These are phyloP conservation scores for Takifugu bimaculatus DNA, from an alignment of 2,113 vertebrate genomes.

Conservation along the genomic window DNA sequence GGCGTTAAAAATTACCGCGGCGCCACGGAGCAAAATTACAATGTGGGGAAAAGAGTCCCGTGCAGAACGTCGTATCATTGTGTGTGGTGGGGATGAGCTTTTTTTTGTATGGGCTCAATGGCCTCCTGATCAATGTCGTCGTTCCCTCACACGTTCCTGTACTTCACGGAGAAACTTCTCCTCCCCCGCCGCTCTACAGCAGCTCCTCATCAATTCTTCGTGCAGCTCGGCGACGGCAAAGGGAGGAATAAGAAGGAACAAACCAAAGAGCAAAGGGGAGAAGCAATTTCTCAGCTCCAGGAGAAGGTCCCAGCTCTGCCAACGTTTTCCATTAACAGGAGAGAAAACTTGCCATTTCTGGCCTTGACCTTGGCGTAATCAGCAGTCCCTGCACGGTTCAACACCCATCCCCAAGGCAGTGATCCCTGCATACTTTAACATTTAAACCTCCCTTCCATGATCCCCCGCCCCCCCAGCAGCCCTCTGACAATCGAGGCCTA, in stretches of 20 bases:
- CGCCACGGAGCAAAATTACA: constrained; percentile 26
- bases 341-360: constrained; percentile 47
- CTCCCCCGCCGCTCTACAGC: constrained; percentile 1
- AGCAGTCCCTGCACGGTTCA: constrained; percentile 41
- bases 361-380: constrained; percentile 40
- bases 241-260: neutral
- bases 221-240: constrained; percentile 7
- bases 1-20: constrained; percentile 29
- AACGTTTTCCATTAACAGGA: constrained; percentile 42
- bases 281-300: constrained; percentile 4
- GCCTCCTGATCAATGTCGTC: constrained; percentile 47
- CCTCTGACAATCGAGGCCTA: constrained; percentile 21
- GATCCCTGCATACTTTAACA: constrained; percentile 56
- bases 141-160: constrained; percentile 32
- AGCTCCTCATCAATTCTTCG: constrained; percentile 28
- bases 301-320: constrained; percentile 5
- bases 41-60: constrained; percentile 2
- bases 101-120: constrained; percentile 13
- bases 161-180: constrained; percentile 48
- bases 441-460: constrained; percentile 37
- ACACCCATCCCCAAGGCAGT: constrained; percentile 15
- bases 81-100: constrained; percentile 3
- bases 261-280: constrained; percentile 11
- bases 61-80: neutral
- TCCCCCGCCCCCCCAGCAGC: constrained; percentile 29